A percentile compares a stretch with the other conserved stretches of the same genome.
Evolutionary conservation across 1,140 invertebrate genomes (phyloP).

Genomic region (Drosophila triauraria): DNA sequence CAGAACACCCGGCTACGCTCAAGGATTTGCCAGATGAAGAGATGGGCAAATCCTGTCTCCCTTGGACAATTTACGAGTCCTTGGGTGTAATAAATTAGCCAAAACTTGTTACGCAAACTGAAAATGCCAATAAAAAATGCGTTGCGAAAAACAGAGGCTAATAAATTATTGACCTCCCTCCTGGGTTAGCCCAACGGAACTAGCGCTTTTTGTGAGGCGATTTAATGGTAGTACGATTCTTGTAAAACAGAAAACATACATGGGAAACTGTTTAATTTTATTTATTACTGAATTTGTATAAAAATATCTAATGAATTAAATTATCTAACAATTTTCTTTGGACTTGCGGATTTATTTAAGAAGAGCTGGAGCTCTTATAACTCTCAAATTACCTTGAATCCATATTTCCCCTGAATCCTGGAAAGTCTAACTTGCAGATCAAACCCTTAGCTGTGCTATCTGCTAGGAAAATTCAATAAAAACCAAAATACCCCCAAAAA

Average conservation of each 20-base stretch:
- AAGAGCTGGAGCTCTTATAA: no score
- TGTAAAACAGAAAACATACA: conserved; percentile 1
- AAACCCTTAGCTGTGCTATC: not conserved
- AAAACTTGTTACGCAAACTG: conserved; percentile 70
- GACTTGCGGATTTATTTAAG: no score
- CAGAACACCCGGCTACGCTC: conserved; percentile 14
- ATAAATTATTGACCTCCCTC: conserved; percentile 54
- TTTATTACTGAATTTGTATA: not conserved
- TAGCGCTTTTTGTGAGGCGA: conserved; percentile 1
- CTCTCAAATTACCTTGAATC: no score
- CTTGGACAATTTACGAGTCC: conserved; percentile 60
- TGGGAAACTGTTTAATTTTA: not conserved
- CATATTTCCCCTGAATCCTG: no score
- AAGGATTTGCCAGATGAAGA: conserved; percentile 18
- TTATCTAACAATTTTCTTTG: no score
- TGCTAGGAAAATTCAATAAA: conserved; percentile 10
- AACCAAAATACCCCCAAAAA: not conserved
- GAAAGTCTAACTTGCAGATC: no score
- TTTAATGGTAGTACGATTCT: conserved; percentile 16
- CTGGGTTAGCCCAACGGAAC: not conserved
- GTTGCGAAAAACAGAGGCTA: conserved; percentile 58
- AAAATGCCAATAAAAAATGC: conserved; percentile 74
- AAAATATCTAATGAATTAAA: not conserved
- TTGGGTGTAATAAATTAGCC: conserved; percentile 70
- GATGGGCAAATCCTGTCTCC: conserved; percentile 7